A percentile compares a stretch with the other conserved stretches of the same genome.
These are phyloP conservation scores for Hyaena hyaena DNA, from an alignment of 2,113 vertebrate species.

Conservation along the genomic window DNA sequence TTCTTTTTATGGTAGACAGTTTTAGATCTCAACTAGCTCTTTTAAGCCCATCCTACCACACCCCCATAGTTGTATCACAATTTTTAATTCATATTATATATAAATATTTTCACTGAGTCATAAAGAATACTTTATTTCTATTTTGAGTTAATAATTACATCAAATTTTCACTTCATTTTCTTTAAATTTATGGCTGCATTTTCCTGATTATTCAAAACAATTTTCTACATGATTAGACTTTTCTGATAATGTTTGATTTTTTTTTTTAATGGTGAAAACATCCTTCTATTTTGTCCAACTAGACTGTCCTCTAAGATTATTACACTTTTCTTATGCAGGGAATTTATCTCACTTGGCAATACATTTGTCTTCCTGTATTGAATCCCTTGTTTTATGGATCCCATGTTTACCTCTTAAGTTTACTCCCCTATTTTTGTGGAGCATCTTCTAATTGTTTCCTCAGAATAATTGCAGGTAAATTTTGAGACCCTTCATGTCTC, in stretches of 20 bases:
- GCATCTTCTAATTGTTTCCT: not conserved
- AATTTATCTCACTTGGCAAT: not conserved
- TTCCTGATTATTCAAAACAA: conserved; percentile 20
- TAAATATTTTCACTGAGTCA: conserved; percentile 30
- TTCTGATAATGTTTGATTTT: not conserved
- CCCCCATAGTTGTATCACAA: not conserved
- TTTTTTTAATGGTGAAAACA: not conserved
- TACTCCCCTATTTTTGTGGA: not conserved
- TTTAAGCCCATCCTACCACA: not conserved
- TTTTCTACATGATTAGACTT: conserved; percentile 21
- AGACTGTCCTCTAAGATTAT: not conserved
- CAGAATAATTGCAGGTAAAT: conserved; percentile 9
- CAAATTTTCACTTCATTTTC: conserved; percentile 9
- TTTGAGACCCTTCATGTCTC: not conserved
- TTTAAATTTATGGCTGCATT: not conserved
- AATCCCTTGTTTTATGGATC: conserved; percentile 28
- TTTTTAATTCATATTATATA: conserved; percentile 39
- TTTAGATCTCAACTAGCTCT: not conserved
- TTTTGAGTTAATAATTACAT: conserved; percentile 39
- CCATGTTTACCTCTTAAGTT: not conserved
- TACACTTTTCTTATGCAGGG: not conserved
- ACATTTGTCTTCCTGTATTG: not conserved
- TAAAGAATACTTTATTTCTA: not conserved
- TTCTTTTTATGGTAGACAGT: not conserved
- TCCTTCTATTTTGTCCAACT: not conserved